phyloP scores from a whole-genome alignment of 37 sponge, comb jelly and placozoan genomes.

The Mnemiopsis leidyi region DNA sequence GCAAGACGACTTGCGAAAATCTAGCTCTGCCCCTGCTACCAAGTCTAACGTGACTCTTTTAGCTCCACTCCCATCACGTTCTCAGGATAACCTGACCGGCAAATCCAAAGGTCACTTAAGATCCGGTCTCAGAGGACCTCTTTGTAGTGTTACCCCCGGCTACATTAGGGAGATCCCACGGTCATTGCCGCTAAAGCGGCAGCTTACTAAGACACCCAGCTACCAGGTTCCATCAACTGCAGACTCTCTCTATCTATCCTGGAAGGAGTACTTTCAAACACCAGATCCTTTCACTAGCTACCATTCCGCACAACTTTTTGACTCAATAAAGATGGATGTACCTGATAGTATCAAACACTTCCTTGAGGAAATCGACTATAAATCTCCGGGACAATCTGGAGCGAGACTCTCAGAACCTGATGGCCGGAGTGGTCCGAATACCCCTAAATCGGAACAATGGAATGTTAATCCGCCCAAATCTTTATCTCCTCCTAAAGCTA shows the following conservation, averaged over 20 bases:
- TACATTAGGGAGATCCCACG: not conserved
- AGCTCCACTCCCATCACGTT: not conserved
- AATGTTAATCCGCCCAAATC: not conserved
- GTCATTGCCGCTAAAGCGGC: not conserved
- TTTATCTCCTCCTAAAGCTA: not conserved
- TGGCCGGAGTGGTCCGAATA: not conserved
- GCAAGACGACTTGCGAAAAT: not conserved
- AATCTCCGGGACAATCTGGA: not conserved
- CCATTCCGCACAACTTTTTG: not conserved
- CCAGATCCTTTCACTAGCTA: not conserved
- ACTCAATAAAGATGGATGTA: not conserved
- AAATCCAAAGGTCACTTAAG: not conserved
- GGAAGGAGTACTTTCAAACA: not conserved
- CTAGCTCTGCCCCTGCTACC: not conserved
- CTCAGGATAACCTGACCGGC: not conserved
- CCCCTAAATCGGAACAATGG: not conserved
- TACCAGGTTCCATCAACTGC: not conserved
- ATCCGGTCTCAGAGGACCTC: not conserved
- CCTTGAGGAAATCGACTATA: not conserved
- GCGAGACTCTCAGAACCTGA: not conserved
- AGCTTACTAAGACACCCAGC: not conserved
- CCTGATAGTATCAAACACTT: constrained; percentile 4
- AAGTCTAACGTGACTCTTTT: not conserved
- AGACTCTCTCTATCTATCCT: not conserved
- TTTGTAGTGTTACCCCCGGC: not conserved